Percentiles rank a stretch among this genome's conserved stretches.
Evolutionary conservation across 2,113 vertebrate species (phyloP).

Genomic region (Hoplias malabaricus): DNA sequence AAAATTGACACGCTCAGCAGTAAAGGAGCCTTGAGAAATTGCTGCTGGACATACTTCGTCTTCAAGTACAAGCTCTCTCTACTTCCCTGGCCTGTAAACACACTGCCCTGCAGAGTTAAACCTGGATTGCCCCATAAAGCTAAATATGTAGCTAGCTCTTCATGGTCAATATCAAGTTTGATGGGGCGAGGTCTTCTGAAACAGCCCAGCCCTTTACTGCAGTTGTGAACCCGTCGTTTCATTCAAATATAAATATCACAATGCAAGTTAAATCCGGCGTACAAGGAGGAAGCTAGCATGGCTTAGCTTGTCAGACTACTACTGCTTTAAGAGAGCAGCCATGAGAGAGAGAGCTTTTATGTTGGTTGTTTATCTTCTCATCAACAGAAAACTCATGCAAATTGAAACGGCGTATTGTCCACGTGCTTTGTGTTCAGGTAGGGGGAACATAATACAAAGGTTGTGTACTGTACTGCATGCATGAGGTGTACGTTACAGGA

Average conservation of each 20-base stretch:
- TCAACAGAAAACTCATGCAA: neutral
- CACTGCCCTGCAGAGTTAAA: neutral
- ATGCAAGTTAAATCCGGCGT: too few relatives aligned
- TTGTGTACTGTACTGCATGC: neutral
- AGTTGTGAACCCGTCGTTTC: neutral
- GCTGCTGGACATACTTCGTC: too few relatives aligned
- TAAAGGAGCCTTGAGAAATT: too few relatives aligned
- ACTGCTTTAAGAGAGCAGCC: neutral
- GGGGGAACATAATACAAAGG: neutral
- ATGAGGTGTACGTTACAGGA: neutral
- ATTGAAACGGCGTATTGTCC: neutral
- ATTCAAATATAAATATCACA: slow-evolving; percentile 1
- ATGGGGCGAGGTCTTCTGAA: neutral
- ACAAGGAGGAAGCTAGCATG: neutral
- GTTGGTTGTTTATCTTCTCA: neutral
- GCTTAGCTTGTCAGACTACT: neutral
- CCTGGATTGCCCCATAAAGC: neutral
- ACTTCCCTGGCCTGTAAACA: neutral
- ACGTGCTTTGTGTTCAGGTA: slow-evolving; percentile 4
- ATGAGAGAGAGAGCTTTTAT: neutral
- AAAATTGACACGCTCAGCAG: too few relatives aligned
- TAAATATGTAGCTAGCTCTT: neutral
- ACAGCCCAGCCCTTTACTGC: neutral
- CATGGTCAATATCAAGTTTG: neutral
- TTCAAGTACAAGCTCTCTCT: too few relatives aligned